phyloP scores from a whole-genome alignment of 35 echinoderm and acorn worm genomes.

The Patiria miniata region DNA sequence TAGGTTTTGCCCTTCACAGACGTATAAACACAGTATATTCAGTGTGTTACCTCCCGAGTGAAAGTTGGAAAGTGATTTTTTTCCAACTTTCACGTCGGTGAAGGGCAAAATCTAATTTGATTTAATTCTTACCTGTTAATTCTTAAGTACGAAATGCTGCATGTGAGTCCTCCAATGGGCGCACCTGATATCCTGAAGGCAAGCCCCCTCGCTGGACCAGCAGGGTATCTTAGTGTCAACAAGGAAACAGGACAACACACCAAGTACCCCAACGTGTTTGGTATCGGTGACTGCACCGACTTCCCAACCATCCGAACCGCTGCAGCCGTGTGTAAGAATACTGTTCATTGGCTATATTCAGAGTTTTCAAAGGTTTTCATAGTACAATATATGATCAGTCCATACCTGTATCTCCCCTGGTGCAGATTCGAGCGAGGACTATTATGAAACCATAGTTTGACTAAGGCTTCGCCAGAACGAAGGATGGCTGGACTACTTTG shows the following conservation, averaged over 20 bases:
- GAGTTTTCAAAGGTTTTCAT: background rate
- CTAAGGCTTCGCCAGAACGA: too few species aligned
- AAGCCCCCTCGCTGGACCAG: slow-evolving; percentile 67
- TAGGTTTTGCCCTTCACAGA: too few species aligned
- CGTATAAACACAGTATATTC: too few species aligned
- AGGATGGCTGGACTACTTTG: too few species aligned
- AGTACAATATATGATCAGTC: too few species aligned
- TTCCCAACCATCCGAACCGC: slow-evolving; percentile 88
- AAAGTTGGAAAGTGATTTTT: too few species aligned
- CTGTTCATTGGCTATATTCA: background rate
- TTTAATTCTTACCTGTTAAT: too few species aligned
- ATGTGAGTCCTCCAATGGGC: slow-evolving; percentile 84
- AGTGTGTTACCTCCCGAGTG: background rate
- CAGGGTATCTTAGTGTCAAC: slow-evolving; percentile 65
- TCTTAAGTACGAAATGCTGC: slow-evolving; percentile 81
- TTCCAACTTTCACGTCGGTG: too few species aligned
- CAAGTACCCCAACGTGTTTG: slow-evolving; percentile 92
- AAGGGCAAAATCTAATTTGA: too few species aligned
- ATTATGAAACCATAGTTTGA: too few species aligned
- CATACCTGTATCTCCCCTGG: too few species aligned
- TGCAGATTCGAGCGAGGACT: too few species aligned
- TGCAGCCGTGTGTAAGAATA: slow-evolving; percentile 78
- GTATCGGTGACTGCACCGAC: slow-evolving; percentile 92
- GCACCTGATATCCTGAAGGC: slow-evolving; percentile 68
- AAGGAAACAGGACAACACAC: slow-evolving; percentile 84